Evolutionary conservation across 2,797 vertebrate species (phyloP).

Genomic region (Chelmon rostratus): DNA sequence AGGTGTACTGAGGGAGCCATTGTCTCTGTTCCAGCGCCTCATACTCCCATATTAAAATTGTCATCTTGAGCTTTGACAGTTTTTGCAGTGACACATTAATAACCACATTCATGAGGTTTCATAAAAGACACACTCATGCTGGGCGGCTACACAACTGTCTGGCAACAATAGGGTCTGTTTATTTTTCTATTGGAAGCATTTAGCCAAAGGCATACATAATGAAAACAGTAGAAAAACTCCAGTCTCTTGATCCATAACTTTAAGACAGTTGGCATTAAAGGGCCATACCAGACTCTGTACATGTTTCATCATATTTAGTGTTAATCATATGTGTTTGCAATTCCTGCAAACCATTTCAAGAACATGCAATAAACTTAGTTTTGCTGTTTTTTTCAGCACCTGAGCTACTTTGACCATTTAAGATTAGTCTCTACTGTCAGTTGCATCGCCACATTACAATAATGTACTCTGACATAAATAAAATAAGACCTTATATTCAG

Average conservation of each 20-base stretch:
- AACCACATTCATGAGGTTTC: neutral
- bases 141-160: neutral
- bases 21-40: neutral
- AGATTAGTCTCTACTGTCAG: neutral
- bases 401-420: neutral
- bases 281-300: neutral
- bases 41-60: constrained; percentile 11
- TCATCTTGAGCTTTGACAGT: constrained; percentile 13
- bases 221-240: constrained; percentile 11
- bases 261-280: neutral
- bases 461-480: neutral
- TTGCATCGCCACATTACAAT: neutral
- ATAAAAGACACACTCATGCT: constrained; percentile 5
- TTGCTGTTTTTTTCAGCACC: neutral
- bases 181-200: constrained; percentile 23
- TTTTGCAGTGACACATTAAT: constrained; percentile 16
- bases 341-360: neutral
- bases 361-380: neutral
- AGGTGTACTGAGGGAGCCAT: neutral
- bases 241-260: neutral
- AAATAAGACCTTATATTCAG: neutral
- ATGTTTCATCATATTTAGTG: neutral
- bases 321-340: neutral
- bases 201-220: constrained; percentile 10
- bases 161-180: constrained; percentile 1